These are phyloP conservation scores for Nestor notabilis DNA, from an alignment of 2,113 vertebrate genomes.

Conservation along the genomic window DNA sequence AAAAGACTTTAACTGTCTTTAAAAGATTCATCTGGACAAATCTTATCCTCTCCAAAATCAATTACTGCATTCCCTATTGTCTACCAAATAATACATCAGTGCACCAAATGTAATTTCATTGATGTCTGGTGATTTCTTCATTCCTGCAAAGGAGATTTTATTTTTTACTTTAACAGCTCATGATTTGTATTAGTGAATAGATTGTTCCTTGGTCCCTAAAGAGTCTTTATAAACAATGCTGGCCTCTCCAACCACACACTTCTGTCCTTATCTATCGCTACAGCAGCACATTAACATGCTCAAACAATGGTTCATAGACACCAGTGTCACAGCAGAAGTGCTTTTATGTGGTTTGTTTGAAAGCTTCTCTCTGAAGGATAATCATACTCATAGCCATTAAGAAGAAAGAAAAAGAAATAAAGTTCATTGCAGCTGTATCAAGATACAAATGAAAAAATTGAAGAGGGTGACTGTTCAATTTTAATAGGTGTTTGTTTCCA, in stretches of 20 bases:
- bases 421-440: not conserved
- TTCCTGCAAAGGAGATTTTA: not conserved
- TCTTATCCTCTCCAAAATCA: slow-evolving; percentile 21
- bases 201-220: slow-evolving; percentile 7
- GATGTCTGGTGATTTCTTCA: slow-evolving; percentile 16
- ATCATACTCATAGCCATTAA: not conserved
- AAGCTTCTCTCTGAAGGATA: slow-evolving; percentile 29
- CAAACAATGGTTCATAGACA: not conserved
- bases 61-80: not conserved
- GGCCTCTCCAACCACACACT: not conserved
- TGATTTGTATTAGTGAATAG: slow-evolving; percentile 19
- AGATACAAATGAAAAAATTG: not conserved
- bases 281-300: not conserved
- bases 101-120: slow-evolving; percentile 10
- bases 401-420: not conserved
- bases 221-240: slow-evolving; percentile 2
- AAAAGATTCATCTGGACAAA: slow-evolving; percentile 6
- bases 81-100: slow-evolving; percentile 22
- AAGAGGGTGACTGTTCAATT: not conserved
- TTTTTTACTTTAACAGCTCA: slow-evolving; percentile 19
- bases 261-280: slow-evolving; percentile 17
- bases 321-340: not conserved
- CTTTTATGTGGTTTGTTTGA: slow-evolving; percentile 13
- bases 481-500: not conserved
- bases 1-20: not conserved